Conservation (phyloP, 2,797 vertebrate species). For the Melanotaenia nigrans region DNA sequence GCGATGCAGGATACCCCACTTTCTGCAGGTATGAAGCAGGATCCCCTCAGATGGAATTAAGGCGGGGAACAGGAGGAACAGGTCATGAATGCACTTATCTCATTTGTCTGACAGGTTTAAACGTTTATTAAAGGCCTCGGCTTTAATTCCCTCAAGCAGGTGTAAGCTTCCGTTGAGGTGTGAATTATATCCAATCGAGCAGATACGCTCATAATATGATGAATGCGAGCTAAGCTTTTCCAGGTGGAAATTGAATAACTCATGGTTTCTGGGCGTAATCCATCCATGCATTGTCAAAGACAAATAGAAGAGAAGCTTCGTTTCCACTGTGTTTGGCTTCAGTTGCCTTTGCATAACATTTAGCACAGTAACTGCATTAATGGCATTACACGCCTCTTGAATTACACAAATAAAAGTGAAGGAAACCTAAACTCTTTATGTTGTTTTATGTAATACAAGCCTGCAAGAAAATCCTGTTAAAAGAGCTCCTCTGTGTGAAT, state of each 20-base stretch:
- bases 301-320: constrained; percentile 61
- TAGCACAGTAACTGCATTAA: constrained; percentile 47
- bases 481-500: constrained; percentile 23
- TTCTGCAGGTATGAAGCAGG: constrained; percentile 70
- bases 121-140: constrained; percentile 82
- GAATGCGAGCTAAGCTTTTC: constrained; percentile 77
- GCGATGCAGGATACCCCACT: constrained; percentile 16
- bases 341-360: constrained; percentile 46
- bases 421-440: constrained; percentile 18
- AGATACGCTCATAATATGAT: constrained; percentile 82
- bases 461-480: constrained; percentile 22
- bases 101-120: constrained; percentile 85
- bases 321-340: constrained; percentile 50
- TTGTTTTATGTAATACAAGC: not conserved
- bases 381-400: constrained; percentile 44
- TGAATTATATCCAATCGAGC: constrained; percentile 81
- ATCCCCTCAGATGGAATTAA: constrained; percentile 80
- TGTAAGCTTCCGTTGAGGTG: constrained; percentile 85
- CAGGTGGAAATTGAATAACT: constrained; percentile 87
- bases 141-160: constrained; percentile 86
- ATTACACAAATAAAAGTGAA: constrained; percentile 45
- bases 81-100: constrained; percentile 82
- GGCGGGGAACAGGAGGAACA: constrained; percentile 72
- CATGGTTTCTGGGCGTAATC: constrained; percentile 78
- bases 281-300: constrained; percentile 70